Evolutionary conservation across 2,888 invertebrate genomes (phyloP).

Genomic region (Stegana nigrithorax): DNA sequence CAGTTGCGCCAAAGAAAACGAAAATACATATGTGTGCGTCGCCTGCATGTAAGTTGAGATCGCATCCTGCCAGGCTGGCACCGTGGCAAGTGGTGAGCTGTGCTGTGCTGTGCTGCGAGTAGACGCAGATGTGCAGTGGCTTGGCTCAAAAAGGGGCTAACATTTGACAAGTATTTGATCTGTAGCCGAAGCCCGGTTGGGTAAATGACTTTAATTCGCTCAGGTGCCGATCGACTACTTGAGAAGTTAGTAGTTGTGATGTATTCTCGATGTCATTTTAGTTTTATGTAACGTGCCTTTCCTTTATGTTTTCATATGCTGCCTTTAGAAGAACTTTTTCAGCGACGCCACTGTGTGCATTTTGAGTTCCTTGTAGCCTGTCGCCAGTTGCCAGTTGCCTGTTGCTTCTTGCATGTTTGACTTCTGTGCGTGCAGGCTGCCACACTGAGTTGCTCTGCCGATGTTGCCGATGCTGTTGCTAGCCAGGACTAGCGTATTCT

Average conservation of each 20-base stretch:
- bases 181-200: too few relatives aligned
- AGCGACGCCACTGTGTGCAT: too few relatives aligned
- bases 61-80: constrained; percentile 28
- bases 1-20: constrained; percentile 21
- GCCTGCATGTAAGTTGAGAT: constrained; percentile 35
- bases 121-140: too few relatives aligned
- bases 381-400: neutral
- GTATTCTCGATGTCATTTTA: too few relatives aligned
- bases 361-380: neutral
- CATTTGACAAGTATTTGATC: too few relatives aligned
- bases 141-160: too few relatives aligned
- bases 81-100: constrained; percentile 16
- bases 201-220: too few relatives aligned
- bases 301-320: too few relatives aligned
- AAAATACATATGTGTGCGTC: neutral
- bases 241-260: too few relatives aligned
- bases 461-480: neutral
- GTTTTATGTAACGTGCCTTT: too few relatives aligned
- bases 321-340: constrained; percentile 7
- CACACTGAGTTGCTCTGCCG: constrained; percentile 2
- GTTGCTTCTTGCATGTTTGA: constrained; percentile 19
- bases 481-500: constrained; percentile 44
- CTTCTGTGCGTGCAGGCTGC: constrained; percentile 13
- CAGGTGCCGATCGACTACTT: too few relatives aligned
- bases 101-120: neutral